Base-by-base conservation (phyloP, 2,797 vertebrate genomes). In the Premnoplex brunnescens region DNA sequence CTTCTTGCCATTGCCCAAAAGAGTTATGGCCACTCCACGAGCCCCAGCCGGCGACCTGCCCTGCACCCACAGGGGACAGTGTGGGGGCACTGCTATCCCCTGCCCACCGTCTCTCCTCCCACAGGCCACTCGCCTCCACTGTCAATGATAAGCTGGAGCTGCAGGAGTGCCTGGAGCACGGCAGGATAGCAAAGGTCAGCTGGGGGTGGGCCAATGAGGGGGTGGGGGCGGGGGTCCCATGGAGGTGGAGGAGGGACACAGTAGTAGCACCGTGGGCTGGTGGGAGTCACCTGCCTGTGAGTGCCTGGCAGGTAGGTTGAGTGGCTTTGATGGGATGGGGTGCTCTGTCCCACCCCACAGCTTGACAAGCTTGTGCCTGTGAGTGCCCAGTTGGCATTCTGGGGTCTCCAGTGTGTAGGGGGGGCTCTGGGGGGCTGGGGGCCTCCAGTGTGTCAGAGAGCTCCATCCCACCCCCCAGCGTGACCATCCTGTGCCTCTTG, bases 141-240 rank as follows among this genome's bases (percentile, higher is more conserved):
- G 98, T 96, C 97, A 98, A 97, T 12, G 99, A 99, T 97, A 99
- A 98, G 97, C 97, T 99, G 98, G 99, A 99, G 96, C 98, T 99
- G 84, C 99, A 99, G 97, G 99, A 99, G 94, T 99, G 99, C 96
- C 97, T 99, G 97, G 99, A 99, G 91, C 99, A 99, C 9, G 99
- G 99, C 97, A 98, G 99, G 95, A 99, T 98, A 97, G 99, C 99
- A 56, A 99, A 99, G 99, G 99, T 99, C 96, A 97, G 97, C 85
- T 4, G 0, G 55, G 69, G 41, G 14, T 20, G 60, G 48, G n/a
- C 5, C 7, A 24, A 1, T 36, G 44, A 14, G 67, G 55, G 43
- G 28, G 2, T 5, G 6, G 52, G 17, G 52, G 6, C 3, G 27
- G 43, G 41, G 19, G 28, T 32, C 28, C 48, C 1, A 0, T 11